Evolutionary conservation across 1,140 invertebrate species (phyloP).

Genomic region (Battus philenor): DNA sequence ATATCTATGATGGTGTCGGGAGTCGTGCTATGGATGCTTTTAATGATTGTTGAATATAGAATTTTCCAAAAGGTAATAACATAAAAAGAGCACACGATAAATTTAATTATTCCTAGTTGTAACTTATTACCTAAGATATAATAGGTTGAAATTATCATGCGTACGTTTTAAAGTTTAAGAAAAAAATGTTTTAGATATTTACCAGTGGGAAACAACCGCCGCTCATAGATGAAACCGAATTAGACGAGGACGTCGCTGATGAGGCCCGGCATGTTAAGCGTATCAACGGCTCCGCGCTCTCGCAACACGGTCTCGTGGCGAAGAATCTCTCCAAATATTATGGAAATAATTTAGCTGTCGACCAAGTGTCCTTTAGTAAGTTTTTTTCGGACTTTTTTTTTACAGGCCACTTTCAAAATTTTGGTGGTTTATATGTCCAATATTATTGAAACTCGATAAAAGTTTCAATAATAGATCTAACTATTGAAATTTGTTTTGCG

Average conservation of each 20-base stretch:
- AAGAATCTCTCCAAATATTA: constrained; percentile 83
- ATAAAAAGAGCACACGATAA: too few relatives aligned
- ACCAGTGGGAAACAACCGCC: constrained; percentile 32
- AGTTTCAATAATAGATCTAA: too few relatives aligned
- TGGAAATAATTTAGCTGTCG: constrained; percentile 81
- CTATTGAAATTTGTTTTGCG: too few relatives aligned
- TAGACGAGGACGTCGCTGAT: constrained; percentile 65
- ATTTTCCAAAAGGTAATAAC: constrained; percentile 42
- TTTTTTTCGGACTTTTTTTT: constrained; percentile 10
- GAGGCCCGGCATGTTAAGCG: constrained; percentile 56
- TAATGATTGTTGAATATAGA: constrained; percentile 70
- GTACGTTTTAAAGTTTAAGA: too few relatives aligned
- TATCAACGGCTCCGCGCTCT: constrained; percentile 20
- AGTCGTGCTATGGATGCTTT: constrained; percentile 47
- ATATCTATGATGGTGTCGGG: constrained; percentile 49
- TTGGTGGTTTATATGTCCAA: constrained; percentile 1
- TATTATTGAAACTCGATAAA: too few relatives aligned
- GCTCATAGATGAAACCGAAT: constrained; percentile 27
- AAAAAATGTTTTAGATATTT: constrained; percentile 33
- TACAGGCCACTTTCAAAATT: too few relatives aligned
- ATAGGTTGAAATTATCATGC: too few relatives aligned
- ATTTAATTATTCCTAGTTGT: not conserved
- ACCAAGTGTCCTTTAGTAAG: constrained; percentile 81
- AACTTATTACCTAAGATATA: too few relatives aligned
- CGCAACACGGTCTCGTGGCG: constrained; percentile 60